These are phyloP conservation scores for Notamacropus eugenii DNA, from an alignment of 2,797 vertebrate genomes.

Conservation along the genomic window DNA sequence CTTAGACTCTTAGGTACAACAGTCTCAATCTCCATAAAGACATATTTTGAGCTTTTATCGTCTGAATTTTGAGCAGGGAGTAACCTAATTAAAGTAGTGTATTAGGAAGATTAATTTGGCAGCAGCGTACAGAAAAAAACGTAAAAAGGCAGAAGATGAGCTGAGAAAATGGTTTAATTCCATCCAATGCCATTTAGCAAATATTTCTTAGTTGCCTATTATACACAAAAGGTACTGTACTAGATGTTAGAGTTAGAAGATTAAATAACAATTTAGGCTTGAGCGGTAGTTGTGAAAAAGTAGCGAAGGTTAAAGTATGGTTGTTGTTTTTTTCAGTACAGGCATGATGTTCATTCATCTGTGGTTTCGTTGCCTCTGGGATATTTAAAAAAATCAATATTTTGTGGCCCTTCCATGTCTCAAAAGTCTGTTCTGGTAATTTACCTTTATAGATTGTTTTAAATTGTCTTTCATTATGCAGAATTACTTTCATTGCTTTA, in stretches of 20 bases:
- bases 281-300: not conserved
- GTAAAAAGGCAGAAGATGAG: not conserved
- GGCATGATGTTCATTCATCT: not conserved
- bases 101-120: not conserved
- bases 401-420: not conserved
- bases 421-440: not conserved
- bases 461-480: not conserved
- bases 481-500: not conserved
- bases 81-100: not conserved
- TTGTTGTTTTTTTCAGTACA: not conserved
- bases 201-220: not conserved
- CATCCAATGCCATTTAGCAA: not conserved
- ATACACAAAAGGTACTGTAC: not conserved
- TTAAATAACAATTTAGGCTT: not conserved
- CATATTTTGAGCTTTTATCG: not conserved
- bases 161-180: not conserved
- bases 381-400: not conserved
- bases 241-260: not conserved
- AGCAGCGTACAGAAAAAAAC: not conserved
- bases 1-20: not conserved
- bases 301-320: not conserved
- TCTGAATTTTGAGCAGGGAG: not conserved
- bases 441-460: not conserved
- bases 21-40: not conserved
- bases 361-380: not conserved